Evolutionary conservation across 1,140 invertebrate species (phyloP).

Genomic region (Drosophila carrolli): DNA sequence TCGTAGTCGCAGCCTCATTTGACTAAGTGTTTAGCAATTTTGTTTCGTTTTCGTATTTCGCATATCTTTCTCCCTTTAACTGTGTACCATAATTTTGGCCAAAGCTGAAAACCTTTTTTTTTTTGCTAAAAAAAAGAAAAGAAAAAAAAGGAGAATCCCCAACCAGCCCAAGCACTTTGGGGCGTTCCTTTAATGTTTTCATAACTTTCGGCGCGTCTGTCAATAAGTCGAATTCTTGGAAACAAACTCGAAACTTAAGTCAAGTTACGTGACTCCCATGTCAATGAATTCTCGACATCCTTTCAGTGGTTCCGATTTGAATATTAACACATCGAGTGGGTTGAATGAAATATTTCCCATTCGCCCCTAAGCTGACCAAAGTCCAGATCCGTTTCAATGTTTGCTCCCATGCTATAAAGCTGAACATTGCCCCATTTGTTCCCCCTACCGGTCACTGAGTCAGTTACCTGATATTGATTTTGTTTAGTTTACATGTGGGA

Average conservation of each 20-base stretch:
- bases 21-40: conserved; percentile 68
- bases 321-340: conserved; percentile 64
- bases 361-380: conserved; percentile 22
- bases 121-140: conserved; percentile 2
- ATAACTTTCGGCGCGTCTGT: conserved; percentile 72
- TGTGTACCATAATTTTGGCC: conserved; percentile 20
- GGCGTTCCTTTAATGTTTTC: conserved; percentile 71
- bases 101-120: conserved; percentile 26
- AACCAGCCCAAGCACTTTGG: conserved; percentile 11
- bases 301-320: conserved; percentile 67
- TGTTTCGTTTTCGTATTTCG: conserved; percentile 56
- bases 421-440: conserved; percentile 32
- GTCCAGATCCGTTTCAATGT: conserved; percentile 14
- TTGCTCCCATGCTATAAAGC: conserved; percentile 17
- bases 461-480: conserved; percentile 73
- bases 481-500: conserved; percentile 75
- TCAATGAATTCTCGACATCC: conserved; percentile 55
- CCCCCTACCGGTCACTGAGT: neutral
- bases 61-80: conserved; percentile 8
- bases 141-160: neutral
- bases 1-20: conserved; percentile 51
- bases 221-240: conserved; percentile 62
- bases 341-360: conserved; percentile 41
- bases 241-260: conserved; percentile 62
- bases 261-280: conserved; percentile 71